phyloP scores from a whole-genome alignment of 23 tunicate genomes.

The Ascidia mentula region DNA sequence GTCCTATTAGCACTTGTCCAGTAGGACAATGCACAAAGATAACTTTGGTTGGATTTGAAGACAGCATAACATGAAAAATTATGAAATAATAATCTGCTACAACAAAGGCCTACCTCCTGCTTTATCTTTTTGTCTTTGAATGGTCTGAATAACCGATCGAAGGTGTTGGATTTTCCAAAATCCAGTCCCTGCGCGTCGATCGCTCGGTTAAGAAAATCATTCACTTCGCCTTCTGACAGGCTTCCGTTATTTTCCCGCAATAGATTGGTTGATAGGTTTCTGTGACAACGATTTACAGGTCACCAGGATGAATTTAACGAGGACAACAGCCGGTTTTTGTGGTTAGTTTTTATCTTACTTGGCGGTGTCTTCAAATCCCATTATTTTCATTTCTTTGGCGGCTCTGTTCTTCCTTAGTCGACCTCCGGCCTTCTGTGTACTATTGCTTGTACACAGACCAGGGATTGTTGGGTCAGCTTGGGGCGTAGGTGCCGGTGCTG shows the following conservation, averaged over 20 bases:
- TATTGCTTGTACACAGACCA: conserved; percentile 34
- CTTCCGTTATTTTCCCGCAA: conserved; percentile 40
- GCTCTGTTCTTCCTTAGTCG: conserved; percentile 46
- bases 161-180: conserved; percentile 47
- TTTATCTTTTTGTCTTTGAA: conserved; percentile 68
- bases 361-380: conserved; percentile 77
- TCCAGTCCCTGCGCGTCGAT: conserved; percentile 92
- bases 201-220: conserved; percentile 86
- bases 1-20: too few relatives aligned
- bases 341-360: too few relatives aligned
- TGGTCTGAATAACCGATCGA: conserved; percentile 27
- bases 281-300: neutral
- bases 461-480: conserved; percentile 20
- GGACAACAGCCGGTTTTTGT: too few relatives aligned
- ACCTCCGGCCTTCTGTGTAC: conserved; percentile 4
- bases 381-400: conserved; percentile 80
- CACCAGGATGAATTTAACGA: neutral
- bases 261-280: conserved; percentile 42
- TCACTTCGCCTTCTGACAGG: conserved; percentile 79
- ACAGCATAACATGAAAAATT: too few relatives aligned
- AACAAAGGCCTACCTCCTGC: conserved; percentile 66
- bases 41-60: too few relatives aligned
- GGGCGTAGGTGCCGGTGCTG: neutral
- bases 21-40: too few relatives aligned
- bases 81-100: too few relatives aligned